Base-by-base conservation (phyloP, 2,113 vertebrate genomes). In the Pionites leucogaster region DNA sequence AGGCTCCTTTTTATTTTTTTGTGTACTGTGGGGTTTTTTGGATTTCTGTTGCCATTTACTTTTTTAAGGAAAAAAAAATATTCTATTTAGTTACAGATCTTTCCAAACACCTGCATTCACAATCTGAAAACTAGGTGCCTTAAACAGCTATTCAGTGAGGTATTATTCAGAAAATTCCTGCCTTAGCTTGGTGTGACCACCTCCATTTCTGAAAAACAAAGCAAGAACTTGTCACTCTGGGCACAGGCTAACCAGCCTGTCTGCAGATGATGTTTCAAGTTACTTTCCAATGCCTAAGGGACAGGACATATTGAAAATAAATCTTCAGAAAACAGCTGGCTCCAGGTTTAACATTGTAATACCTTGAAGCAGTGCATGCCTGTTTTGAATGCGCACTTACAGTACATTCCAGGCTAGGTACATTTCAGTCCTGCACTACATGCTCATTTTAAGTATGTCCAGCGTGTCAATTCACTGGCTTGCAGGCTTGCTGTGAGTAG, bases 371-470 rank as follows among this genome's bases (percentile, higher is more conserved):
- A 90, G 17, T 82, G 37, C 39, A 39, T 89, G 50, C 68, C 76
- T 96, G 23, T 86, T 96, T 96, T 89, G 65, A 96, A 97, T 96
- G 63, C 60, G 81, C 71, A 79, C 57, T 93, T 90, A 82, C 17
- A 78, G 31, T 35, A 69, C 49, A 75, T 96, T 97, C 63, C 64
- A 80, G 85, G 14, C 16, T 24, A 44, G 53, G 55, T 93, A 71
- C 68, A 75, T 91, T 91, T 80, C 62, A 79, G 62, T 63, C 17
- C 77, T 89, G 63, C 37, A 52, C 39, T 67, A 83, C 49, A 65
- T 95, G 91, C 71, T 64, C n/a, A 71, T 83, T 78, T 93, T 75
- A 79, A 96, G 37, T 53, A 93, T 90, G 87, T 95, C 83, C 91
- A 88, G 86, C 93, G 87, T 90, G 86, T 94, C 82, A 94, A 49